Conservation (phyloP, 2,888 invertebrate species). For the Zootermopsis nevadensis region DNA sequence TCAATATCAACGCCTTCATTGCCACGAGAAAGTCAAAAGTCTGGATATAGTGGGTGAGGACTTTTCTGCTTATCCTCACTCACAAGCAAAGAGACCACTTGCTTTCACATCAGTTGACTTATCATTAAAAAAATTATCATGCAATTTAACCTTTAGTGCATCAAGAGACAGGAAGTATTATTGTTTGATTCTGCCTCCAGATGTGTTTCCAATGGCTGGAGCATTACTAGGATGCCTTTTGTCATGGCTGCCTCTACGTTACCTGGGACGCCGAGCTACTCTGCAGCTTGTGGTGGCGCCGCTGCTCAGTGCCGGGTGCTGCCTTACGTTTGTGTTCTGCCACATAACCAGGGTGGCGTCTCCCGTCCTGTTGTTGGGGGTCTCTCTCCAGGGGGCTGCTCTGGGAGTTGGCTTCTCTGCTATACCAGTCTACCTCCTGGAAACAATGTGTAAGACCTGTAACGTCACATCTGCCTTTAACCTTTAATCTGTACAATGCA, state of each 20-base stretch:
- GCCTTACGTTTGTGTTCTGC: neutral
- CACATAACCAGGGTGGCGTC: neutral
- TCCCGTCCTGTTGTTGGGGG: neutral
- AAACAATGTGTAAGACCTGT: neutral
- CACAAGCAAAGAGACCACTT: neutral
- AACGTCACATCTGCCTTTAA: too few relatives aligned
- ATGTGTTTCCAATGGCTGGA: neutral
- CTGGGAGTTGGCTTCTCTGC: neutral
- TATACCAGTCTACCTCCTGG: slow-evolving; percentile 19
- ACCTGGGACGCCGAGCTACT: neutral
- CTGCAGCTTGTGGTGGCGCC: slow-evolving; percentile 23
- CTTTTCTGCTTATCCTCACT: neutral
- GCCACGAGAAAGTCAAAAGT: too few relatives aligned
- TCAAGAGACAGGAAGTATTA: neutral
- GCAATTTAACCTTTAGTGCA: neutral
- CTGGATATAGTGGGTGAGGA: too few relatives aligned
- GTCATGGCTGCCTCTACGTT: slow-evolving; percentile 23
- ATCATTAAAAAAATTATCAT: neutral
- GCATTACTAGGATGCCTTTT: neutral
- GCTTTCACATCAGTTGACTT: neutral
- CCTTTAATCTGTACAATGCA: too few relatives aligned
- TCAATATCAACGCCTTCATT: too few relatives aligned
- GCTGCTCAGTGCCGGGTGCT: neutral
- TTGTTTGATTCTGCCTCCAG: neutral
- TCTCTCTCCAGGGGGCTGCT: neutral